Evolutionary conservation across 2,888 invertebrate genomes (phyloP).

Genomic region (Euplagia quadripunctaria): DNA sequence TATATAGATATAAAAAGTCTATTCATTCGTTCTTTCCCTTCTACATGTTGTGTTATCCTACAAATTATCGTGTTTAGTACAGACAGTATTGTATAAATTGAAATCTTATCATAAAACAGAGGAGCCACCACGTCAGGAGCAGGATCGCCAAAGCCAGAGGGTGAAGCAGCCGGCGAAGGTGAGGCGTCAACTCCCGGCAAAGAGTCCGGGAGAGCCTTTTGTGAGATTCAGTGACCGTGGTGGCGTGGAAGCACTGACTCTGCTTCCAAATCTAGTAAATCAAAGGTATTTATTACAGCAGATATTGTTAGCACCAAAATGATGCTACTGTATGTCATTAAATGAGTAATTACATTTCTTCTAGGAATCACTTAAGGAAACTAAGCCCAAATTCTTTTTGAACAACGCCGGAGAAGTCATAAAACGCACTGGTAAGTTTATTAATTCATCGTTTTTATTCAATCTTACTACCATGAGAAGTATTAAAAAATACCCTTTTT

Average conservation of each 20-base stretch:
- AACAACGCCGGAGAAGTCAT: constrained; percentile 86
- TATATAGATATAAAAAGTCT: too few species aligned
- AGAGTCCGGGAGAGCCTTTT: constrained; percentile 85
- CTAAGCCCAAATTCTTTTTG: constrained; percentile 83
- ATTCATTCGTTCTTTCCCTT: too few species aligned
- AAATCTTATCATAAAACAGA: constrained; percentile 47
- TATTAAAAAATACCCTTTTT: neutral
- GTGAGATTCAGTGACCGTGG: constrained; percentile 89
- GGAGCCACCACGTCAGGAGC: constrained; percentile 72
- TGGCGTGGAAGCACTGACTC: constrained; percentile 86
- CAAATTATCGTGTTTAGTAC: too few species aligned
- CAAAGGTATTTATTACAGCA: constrained; percentile 67
- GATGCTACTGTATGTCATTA: neutral
- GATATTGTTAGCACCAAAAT: neutral
- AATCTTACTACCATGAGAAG: neutral
- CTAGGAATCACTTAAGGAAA: constrained; percentile 82
- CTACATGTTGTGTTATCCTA: too few species aligned
- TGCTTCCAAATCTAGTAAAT: constrained; percentile 86
- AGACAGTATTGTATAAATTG: too few species aligned
- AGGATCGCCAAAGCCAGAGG: constrained; percentile 77
- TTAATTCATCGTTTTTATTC: neutral
- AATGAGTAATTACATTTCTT: neutral
- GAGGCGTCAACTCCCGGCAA: constrained; percentile 79
- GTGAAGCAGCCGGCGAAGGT: constrained; percentile 66
- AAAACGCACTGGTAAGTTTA: constrained; percentile 76